These are phyloP conservation scores for Phrynosoma platyrhinos DNA, from an alignment of 2,113 vertebrate species.

Conservation along the genomic window DNA sequence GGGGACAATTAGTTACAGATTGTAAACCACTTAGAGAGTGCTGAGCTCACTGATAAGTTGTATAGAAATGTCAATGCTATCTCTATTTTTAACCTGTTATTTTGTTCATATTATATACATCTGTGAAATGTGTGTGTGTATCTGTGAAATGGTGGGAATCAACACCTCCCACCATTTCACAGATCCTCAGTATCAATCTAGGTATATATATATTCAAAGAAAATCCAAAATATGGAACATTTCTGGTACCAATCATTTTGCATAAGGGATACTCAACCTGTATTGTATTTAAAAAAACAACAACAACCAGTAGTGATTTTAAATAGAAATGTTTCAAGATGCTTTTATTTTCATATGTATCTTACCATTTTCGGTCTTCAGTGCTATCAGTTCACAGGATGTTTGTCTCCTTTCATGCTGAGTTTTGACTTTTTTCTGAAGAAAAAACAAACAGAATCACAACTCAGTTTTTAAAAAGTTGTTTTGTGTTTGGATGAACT, in stretches of 20 bases:
- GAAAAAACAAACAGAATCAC: slow-evolving; percentile 25
- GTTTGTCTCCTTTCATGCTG: slow-evolving; percentile 36
- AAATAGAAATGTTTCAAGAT: neutral
- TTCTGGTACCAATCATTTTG: neutral
- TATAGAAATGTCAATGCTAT: no score
- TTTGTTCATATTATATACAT: no score
- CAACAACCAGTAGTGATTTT: neutral
- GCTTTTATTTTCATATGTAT: neutral
- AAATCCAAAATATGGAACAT: neutral
- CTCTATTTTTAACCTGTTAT: no score
- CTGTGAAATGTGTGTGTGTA: no score
- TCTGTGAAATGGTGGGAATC: no score
- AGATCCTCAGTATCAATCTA: no score
- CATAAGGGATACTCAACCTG: neutral
- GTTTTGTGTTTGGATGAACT: neutral
- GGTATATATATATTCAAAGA: neutral
- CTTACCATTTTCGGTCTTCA: slow-evolving; percentile 74
- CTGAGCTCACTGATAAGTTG: no score
- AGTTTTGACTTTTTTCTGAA: slow-evolving; percentile 65
- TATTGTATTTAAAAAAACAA: neutral
- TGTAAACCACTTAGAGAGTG: no score
- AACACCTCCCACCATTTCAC: no score
- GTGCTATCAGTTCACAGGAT: slow-evolving; percentile 61
- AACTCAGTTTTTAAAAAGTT: neutral
- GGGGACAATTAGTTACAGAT: no score